Percentiles rank a stretch among this genome's conserved stretches.
phyloP scores from a whole-genome alignment of 2,797 vertebrate species.

The Amazona finschi region DNA sequence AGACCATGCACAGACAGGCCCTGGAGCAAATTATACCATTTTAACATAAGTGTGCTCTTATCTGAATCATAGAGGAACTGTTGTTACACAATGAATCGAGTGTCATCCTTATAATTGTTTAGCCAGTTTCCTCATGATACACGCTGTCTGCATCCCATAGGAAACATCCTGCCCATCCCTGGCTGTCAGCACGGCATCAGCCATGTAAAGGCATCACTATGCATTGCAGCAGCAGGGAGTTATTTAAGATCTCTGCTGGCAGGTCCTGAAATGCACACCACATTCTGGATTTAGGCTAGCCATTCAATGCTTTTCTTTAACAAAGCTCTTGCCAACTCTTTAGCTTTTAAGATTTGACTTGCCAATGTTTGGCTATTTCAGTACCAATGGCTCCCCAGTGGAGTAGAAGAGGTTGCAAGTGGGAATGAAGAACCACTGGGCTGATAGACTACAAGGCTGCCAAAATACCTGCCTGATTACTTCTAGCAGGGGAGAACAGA shows the following conservation, averaged over 20 bases:
- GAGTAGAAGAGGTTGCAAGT: neutral
- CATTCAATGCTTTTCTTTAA: neutral
- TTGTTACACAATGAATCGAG: neutral
- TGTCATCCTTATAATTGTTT: neutral
- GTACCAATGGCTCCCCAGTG: neutral
- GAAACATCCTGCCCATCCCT: neutral
- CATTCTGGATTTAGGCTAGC: neutral
- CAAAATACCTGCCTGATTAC: neutral
- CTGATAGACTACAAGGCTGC: neutral
- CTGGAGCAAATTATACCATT: neutral
- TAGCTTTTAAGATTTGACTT: neutral
- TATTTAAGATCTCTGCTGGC: neutral
- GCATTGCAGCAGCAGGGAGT: neutral
- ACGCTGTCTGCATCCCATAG: neutral
- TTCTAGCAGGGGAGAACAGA: neutral
- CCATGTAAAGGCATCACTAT: neutral
- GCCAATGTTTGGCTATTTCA: neutral
- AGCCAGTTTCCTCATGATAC: neutral
- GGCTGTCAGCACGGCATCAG: neutral
- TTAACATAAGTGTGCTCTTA: neutral
- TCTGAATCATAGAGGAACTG: neutral
- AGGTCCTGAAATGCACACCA: neutral
- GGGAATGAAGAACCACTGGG: neutral
- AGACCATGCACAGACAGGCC: neutral
- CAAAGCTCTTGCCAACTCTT: neutral